phyloP scores from a whole-genome alignment of 2,113 vertebrate genomes.

The Pao palembangensis region DNA sequence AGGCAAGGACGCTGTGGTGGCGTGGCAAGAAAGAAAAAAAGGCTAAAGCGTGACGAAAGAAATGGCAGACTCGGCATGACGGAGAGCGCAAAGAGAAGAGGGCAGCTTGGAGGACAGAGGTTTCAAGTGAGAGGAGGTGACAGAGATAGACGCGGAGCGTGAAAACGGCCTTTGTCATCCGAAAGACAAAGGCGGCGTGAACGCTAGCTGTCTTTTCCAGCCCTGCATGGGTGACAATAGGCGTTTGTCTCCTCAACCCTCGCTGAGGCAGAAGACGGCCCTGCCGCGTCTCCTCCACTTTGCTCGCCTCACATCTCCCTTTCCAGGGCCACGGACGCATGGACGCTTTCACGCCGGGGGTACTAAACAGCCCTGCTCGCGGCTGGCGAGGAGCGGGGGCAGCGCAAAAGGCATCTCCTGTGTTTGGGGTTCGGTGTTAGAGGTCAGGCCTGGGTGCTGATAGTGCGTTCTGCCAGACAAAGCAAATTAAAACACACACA shows the following conservation, averaged over 20 bases:
- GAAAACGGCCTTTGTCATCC: constrained; percentile 67
- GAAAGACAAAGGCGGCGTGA: constrained; percentile 57
- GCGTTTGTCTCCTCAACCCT: constrained; percentile 54
- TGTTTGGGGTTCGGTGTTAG: constrained; percentile 48
- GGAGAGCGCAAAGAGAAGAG: constrained; percentile 9
- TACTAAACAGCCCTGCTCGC: constrained; percentile 7
- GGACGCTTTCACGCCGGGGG: not conserved
- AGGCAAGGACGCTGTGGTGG: constrained; percentile 38
- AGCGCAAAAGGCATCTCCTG: constrained; percentile 5
- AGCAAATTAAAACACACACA: constrained; percentile 58
- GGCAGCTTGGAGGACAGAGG: constrained; percentile 36
- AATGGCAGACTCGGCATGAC: constrained; percentile 40
- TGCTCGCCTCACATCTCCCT: constrained; percentile 19
- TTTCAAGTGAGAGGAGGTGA: constrained; percentile 37
- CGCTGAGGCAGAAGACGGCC: constrained; percentile 32
- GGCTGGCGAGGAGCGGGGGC: not conserved
- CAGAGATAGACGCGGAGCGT: constrained; percentile 49
- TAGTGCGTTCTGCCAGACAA: constrained; percentile 65
- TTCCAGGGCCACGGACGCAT: not conserved
- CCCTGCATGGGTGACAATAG: constrained; percentile 57
- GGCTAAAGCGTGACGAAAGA: constrained; percentile 36
- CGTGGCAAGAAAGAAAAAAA: constrained; percentile 8
- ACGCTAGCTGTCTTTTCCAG: constrained; percentile 40
- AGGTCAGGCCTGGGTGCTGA: constrained; percentile 65
- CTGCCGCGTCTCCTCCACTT: constrained; percentile 34